Percentiles rank a stretch among this genome's conserved stretches.
Conservation (phyloP, 2,797 vertebrate species). For the Ciconia nigra region DNA sequence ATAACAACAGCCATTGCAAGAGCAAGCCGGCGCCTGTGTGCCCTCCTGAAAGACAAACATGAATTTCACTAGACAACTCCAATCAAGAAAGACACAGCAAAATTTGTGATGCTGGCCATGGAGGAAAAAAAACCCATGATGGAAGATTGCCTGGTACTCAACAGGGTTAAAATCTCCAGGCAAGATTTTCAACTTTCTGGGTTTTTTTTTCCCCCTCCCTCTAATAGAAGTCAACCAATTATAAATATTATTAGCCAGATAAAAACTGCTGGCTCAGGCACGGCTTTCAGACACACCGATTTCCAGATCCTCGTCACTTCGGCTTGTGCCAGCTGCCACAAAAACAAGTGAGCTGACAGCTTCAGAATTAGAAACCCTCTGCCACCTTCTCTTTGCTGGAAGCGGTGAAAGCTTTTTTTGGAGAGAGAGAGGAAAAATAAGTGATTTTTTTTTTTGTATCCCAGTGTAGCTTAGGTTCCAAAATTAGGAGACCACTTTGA, state of each 20-base stretch:
- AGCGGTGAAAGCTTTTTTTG: not conserved
- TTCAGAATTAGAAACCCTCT: slow-evolving; percentile 20
- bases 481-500: not conserved
- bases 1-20: not conserved
- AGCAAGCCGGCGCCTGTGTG: not conserved
- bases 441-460: not conserved
- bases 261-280: slow-evolving; percentile 17
- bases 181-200: not conserved
- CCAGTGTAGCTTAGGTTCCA: not conserved
- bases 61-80: not conserved
- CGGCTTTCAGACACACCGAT: not conserved
- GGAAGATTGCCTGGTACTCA: not conserved
- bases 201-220: not conserved
- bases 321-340: slow-evolving; percentile 10
- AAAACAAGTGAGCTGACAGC: not conserved
- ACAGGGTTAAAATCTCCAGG: not conserved
- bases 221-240: not conserved
- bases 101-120: not conserved
- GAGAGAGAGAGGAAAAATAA: not conserved
- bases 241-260: slow-evolving; percentile 13
- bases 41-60: not conserved
- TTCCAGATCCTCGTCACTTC: not conserved
- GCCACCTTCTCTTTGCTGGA: slow-evolving; percentile 11
- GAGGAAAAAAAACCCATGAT: not conserved
- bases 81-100: not conserved